Conservation (phyloP, 2,888 invertebrate species). For the Buathra laborator region DNA sequence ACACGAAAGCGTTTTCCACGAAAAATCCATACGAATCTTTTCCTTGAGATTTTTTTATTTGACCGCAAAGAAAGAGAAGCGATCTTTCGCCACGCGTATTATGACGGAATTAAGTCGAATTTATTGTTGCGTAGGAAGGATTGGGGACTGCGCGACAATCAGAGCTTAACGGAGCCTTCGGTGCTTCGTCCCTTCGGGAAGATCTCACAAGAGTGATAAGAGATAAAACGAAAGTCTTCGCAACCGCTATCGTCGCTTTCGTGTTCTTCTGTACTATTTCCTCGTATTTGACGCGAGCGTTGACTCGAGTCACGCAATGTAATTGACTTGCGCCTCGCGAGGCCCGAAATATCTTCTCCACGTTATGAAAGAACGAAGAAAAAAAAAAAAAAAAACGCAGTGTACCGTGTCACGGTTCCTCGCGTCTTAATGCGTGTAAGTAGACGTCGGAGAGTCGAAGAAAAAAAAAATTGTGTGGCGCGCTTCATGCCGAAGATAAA, state of each 20-base stretch:
- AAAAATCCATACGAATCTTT: constrained; percentile 32
- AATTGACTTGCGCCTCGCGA: constrained; percentile 23
- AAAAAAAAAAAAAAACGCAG: constrained; percentile 18
- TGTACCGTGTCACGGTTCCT: constrained; percentile 29
- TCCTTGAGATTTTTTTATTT: constrained; percentile 1
- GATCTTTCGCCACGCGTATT: constrained; percentile 17
- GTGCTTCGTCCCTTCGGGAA: constrained; percentile 4
- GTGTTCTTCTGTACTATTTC: background rate
- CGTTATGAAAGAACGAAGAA: background rate
- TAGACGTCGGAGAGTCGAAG: background rate
- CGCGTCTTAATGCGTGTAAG: constrained; percentile 23
- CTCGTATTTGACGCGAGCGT: background rate
- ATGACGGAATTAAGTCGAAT: background rate
- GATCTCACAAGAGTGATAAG: constrained; percentile 59
- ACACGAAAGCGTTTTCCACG: constrained; percentile 16
- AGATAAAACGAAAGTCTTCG: constrained; percentile 43
- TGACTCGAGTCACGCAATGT: constrained; percentile 48
- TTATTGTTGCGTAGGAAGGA: background rate
- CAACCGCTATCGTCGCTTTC: constrained; percentile 8
- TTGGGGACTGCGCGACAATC: constrained; percentile 25
- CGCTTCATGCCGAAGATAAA: background rate
- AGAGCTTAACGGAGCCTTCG: constrained; percentile 59
- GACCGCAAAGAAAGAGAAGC: background rate
- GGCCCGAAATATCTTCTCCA: constrained; percentile 23
- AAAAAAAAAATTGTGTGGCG: constrained; percentile 1